Percentiles rank a stretch among this genome's conserved stretches.
Conservation (phyloP, 2,113 vertebrate species). For the Rhea americana region DNA sequence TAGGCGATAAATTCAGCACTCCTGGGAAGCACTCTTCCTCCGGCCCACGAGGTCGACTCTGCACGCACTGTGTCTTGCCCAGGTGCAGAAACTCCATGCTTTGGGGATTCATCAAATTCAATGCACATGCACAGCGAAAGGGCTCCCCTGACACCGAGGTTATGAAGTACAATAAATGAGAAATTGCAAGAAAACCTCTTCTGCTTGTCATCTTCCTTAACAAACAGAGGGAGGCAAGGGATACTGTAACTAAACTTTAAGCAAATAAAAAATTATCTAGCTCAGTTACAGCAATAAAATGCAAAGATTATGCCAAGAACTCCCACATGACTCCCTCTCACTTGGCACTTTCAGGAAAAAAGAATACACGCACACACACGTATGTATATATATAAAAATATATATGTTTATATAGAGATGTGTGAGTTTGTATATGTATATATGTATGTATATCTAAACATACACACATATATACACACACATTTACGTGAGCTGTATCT, state of each 20-base stretch:
- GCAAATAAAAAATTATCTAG: neutral
- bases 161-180: neutral
- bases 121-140: rapidly evolving
- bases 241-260: neutral
- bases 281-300: neutral
- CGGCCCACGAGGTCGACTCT: neutral
- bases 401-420: neutral
- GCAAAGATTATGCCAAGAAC: neutral
- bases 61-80: neutral
- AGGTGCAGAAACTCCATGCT: neutral
- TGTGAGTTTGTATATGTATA: no score
- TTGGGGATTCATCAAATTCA: neutral
- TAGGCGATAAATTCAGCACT: neutral
- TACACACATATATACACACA: neutral
- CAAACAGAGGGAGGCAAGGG: neutral
- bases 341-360: neutral
- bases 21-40: neutral
- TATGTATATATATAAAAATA: neutral
- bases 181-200: neutral
- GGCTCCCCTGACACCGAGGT: neutral
- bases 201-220: neutral
- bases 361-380: no score
- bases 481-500: neutral
- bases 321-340: neutral
- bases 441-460: rapidly evolving